Evolutionary conservation across 1,140 invertebrate genomes (phyloP), one percentile per base, ranked within the genome.

Genomic region (Atta cephalotes): DNA sequence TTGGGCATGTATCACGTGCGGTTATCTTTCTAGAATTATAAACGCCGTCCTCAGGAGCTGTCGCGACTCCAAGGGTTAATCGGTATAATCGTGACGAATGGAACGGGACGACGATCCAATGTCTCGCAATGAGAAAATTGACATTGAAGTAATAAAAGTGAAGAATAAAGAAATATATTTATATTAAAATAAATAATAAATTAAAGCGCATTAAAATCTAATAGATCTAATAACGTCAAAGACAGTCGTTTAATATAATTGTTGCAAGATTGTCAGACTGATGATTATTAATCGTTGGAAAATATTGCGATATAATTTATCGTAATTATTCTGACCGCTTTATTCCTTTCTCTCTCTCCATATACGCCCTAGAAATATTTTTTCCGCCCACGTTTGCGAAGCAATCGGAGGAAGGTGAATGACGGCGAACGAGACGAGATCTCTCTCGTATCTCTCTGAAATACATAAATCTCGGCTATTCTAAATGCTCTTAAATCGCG

Each of bases 401-500:
- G 45, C 77, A 28, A 66, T 68, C 63, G 49, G 14, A 25, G 12
- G 28, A 39, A 21, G 28, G 63, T 65, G 45, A 65, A 79, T 10
- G 45, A 78, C 9, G 39, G 3, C n/a, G 18, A 12, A 51, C 10
- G 56, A 60, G 56, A 62, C 58, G 16, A 18, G 76, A 49, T 6
- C n/a, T 39, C 65, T 35, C 65, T 53, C 77, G 60, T 65, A 21
- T 65, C 77, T 39, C 21, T 25, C n/a, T 25, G 49, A 18, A 6
- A 18, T 39, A 35, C 51, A 60, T 81, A 71, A 81, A 81, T 81
- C 79, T 60, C 18, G 51, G 21, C 65, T 70, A 51, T 71, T 12
- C 39, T 66, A 39, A 81, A 14, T 9, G 14, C 68, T 71, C 71
- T 71, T 71, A 81, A 71, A 60, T 71, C 35, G 25, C 14, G 14